A percentile compares a stretch with the other conserved stretches of the same genome.
Evolutionary conservation across 2,888 invertebrate species (phyloP).

Genomic region (Pristionchus exspectatus): DNA sequence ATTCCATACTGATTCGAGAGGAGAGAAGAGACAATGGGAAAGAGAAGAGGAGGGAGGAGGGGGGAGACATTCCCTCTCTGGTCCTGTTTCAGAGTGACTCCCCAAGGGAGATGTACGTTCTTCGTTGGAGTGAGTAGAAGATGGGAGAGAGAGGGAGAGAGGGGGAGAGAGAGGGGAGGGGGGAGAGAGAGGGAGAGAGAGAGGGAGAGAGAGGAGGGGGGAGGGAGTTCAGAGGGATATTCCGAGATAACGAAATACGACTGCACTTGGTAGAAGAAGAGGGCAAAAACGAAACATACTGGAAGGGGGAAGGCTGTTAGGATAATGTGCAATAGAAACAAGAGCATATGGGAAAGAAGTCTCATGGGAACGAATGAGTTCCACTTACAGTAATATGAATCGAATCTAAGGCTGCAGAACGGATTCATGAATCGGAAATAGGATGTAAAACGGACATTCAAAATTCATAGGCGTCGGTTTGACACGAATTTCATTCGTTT

Average conservation of each 20-base stretch:
- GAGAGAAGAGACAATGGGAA: slow-evolving; percentile 19
- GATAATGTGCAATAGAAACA: background rate
- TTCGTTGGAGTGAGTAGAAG: slow-evolving; percentile 28
- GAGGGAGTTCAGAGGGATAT: background rate
- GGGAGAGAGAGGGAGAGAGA: background rate
- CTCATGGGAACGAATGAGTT: background rate
- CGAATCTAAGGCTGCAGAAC: background rate
- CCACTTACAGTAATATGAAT: slow-evolving; percentile 9
- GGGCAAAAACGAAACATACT: slow-evolving; percentile 35
- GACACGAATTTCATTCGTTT: slow-evolving; percentile 8
- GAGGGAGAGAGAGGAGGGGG: background rate
- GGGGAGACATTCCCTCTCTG: slow-evolving; percentile 11
- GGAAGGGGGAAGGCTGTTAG: background rate
- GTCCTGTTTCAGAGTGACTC: slow-evolving; percentile 4
- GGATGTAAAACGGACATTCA: background rate
- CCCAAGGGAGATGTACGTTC: slow-evolving; percentile 24
- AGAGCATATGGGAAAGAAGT: background rate
- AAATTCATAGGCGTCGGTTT: background rate
- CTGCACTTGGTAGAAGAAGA: slow-evolving; percentile 24
- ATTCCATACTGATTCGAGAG: background rate
- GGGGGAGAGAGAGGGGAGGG: background rate
- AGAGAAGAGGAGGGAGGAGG: background rate
- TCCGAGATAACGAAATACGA: slow-evolving; percentile 23
- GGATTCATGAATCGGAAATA: background rate
- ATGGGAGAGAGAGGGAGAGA: background rate